A percentile compares a stretch with the other conserved stretches of the same genome.
Conservation (phyloP, 2,113 vertebrate species). For the Limnothrissa miodon region DNA sequence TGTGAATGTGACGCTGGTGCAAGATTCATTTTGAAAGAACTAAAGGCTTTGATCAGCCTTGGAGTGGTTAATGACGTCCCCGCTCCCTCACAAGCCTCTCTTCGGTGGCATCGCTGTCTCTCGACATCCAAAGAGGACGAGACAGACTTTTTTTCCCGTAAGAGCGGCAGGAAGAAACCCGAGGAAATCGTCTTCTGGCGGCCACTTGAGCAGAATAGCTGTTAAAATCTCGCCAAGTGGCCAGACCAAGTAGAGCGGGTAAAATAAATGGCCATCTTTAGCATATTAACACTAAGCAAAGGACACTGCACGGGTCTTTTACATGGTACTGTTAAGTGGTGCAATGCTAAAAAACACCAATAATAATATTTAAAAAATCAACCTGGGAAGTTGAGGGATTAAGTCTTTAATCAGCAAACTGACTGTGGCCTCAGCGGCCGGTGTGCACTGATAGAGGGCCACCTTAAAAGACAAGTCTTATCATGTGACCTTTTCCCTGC, state of each 20-base stretch:
- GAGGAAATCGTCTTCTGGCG: background rate
- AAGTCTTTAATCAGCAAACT: slow-evolving; percentile 39
- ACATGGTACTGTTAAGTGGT: background rate
- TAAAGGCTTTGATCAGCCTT: slow-evolving; percentile 42
- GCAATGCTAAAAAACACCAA: background rate
- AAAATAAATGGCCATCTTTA: background rate
- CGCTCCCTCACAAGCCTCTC: background rate
- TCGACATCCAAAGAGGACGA: background rate
- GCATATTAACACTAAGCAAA: background rate
- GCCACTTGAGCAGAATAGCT: background rate
- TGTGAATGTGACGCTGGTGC: slow-evolving; percentile 40
- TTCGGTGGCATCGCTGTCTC: background rate
- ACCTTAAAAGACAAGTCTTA: slow-evolving; percentile 38
- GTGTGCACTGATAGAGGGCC: slow-evolving; percentile 19
- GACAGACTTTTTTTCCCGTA: background rate
- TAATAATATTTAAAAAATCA: background rate
- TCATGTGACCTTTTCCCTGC: slow-evolving; percentile 45
- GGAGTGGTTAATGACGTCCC: slow-evolving; percentile 34
- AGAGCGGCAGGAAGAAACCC: background rate
- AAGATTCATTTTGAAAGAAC: slow-evolving; percentile 34
- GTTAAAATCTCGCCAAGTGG: background rate
- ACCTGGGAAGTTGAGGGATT: slow-evolving; percentile 20
- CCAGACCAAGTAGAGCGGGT: background rate
- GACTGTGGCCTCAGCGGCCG: background rate
- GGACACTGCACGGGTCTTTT: background rate